Base-by-base conservation (phyloP, 2,888 invertebrate genomes). In the Agrotis ipsilon region DNA sequence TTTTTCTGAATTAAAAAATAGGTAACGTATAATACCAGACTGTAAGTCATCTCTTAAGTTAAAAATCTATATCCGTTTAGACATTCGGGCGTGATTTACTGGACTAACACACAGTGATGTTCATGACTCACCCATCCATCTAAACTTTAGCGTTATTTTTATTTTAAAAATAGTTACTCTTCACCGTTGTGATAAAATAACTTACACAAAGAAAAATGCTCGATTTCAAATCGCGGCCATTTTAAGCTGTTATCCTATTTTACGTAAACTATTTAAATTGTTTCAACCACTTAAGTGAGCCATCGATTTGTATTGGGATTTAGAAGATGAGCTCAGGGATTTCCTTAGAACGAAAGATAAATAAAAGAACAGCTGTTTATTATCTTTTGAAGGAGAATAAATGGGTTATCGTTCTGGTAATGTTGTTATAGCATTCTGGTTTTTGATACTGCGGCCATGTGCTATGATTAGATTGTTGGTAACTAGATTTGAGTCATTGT, bases 321-420 rank as follows among this genome's bases (percentile, higher is more conserved):
- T 65, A 57, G 52, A 51, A 58, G 58, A 76, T 79, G 46, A 72
- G 81, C 45, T 73, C 67, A 60, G 68, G 75, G 81, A 71, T 67
- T 83, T 78, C 76, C 72, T 61, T 52, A 19, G 43, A 67, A 61
- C 18, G 19, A 66, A 63, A 76, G 60, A 61, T 68, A 75, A 72
- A 82, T 75, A 80, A 65, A 60, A 18, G 69, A 72, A 70, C 72
- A 82, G 78, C 84, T 80, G 82, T 80, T 78, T 73, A 62, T 69
- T 69, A 27, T 64, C 9, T 32, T 14, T 39, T 18, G 3, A 7
- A 54, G 61, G 13, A 32, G 48, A 32, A 54, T 19, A 62, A 75
- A 59, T 75, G n/a, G 67, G 72, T 69, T 68, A 67, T 61, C 21
- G 51, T 24, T 60, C 54, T 48, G 1, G 7, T 60, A 21, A 68